phyloP scores from a whole-genome alignment of 1,140 invertebrate species.

The Magallana angulata region DNA sequence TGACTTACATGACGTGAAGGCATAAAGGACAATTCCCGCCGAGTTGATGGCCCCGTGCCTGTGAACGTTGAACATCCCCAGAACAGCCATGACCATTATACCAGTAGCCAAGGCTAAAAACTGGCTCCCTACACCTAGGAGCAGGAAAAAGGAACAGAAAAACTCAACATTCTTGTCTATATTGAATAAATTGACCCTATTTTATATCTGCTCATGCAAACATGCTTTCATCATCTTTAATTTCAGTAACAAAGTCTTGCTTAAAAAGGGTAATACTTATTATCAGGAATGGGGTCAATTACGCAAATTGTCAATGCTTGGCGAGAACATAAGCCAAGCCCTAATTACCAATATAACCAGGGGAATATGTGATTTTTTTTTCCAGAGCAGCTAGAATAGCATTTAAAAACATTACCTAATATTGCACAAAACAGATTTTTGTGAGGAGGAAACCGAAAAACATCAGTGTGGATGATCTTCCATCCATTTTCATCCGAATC shows the following conservation, averaged over 20 bases:
- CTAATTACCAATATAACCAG: too few species aligned
- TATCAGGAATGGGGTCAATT: too few species aligned
- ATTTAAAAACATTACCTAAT: slow-evolving; percentile 75
- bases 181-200: too few species aligned
- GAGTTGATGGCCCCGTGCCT: slow-evolving; percentile 81
- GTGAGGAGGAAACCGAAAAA: slow-evolving; percentile 81
- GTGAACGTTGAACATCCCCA: slow-evolving; percentile 82
- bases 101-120: slow-evolving; percentile 80
- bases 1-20: slow-evolving; percentile 80
- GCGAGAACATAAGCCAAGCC: too few species aligned
- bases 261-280: too few species aligned
- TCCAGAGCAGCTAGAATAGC: too few species aligned
- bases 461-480: slow-evolving; percentile 83
- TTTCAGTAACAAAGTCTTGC: too few species aligned
- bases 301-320: too few species aligned
- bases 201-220: too few species aligned
- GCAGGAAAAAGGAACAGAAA: neutral
- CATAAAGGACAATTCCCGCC: slow-evolving; percentile 81
- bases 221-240: too few species aligned
- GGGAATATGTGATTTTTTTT: too few species aligned
- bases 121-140: slow-evolving; percentile 81
- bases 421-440: slow-evolving; percentile 82
- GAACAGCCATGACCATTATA: slow-evolving; percentile 81
- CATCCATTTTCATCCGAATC: slow-evolving; percentile 82
- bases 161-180: neutral